Base-by-base conservation (phyloP, 2,888 invertebrate species). In the Rhimphoctona megacephalus region DNA sequence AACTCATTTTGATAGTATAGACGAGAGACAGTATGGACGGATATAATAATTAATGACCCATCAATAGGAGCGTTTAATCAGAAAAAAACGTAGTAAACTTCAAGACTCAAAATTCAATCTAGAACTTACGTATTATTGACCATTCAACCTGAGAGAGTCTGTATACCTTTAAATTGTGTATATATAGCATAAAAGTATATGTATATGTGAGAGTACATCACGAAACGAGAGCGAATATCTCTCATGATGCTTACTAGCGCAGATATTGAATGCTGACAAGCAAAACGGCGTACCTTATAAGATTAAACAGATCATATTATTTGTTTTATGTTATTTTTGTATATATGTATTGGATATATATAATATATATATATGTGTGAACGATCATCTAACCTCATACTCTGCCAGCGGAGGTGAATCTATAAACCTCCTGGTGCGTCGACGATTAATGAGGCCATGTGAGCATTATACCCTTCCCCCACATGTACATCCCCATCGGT, bases 391-490 rank as follows among this genome's bases (percentile, higher is more conserved):
- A 80, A 61, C 61, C 70, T 81, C 39, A 73, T 72, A 66, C 49
- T 83, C 76, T 52, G 69, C 19, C n/a, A 77, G 77, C 77, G 66
- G 69, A 83, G 52, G 79, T 54, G 76, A 86, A 86, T 86, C 72
- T 83, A 81, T 81, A 83, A 85, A 83, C 39, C 86, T 81, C 73
- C 64, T 67, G 66, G 76, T 83, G 61, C 66, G 80, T 83, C 72
- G 83, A 83, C 81, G 86, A 86, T 83, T 86, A 86, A 86, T 86
- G 86, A 86, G 86, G 83, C 86, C 83, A 64, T 64, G 77, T 72
- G 80, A 61, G 83, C 85, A 61, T 81, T 76, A 76, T 70, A 84
- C 61, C 69, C 39, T 69, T n/a, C 74, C 54, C 78, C 70, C 61
- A 49, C 25, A 22, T 54, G 78, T 61, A 77, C 73, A 43, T 46